Conservation (phyloP, 2,888 invertebrate genomes). For the Hyposoter didymator region DNA sequence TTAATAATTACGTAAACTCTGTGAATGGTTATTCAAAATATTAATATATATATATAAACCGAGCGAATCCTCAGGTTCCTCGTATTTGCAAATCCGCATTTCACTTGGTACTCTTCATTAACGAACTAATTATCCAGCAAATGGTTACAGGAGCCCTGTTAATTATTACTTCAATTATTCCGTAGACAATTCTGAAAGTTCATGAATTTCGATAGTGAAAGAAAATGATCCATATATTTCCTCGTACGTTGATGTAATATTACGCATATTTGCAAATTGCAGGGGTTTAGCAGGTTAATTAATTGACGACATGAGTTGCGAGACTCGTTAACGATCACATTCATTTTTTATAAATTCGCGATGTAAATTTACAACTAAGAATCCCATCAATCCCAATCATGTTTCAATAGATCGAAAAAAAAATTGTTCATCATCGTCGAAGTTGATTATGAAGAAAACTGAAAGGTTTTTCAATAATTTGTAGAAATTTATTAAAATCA, state of each 20-base stretch:
- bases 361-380: not conserved
- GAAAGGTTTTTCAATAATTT: not conserved
- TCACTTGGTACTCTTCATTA: constrained; percentile 43
- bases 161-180: constrained; percentile 43
- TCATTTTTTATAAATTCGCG: not conserved
- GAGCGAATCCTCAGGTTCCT: not conserved
- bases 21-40: constrained; percentile 25
- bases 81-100: constrained; percentile 14
- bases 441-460: not conserved
- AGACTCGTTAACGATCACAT: not conserved
- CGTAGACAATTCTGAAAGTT: not conserved
- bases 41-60: constrained; percentile 19
- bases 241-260: not conserved
- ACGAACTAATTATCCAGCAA: constrained; percentile 25
- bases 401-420: too few species aligned
- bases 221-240: not conserved
- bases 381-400: not conserved
- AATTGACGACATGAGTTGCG: not conserved
- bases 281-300: not conserved
- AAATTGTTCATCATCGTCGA: not conserved
- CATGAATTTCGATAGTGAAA: not conserved
- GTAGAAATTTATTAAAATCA: not conserved
- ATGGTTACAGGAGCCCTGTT: constrained; percentile 1
- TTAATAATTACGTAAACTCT: constrained; percentile 38
- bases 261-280: not conserved